Percentiles rank a stretch among this genome's conserved stretches.
phyloP scores from a whole-genome alignment of 2,113 vertebrate species.

The Pituophis catenifer region DNA sequence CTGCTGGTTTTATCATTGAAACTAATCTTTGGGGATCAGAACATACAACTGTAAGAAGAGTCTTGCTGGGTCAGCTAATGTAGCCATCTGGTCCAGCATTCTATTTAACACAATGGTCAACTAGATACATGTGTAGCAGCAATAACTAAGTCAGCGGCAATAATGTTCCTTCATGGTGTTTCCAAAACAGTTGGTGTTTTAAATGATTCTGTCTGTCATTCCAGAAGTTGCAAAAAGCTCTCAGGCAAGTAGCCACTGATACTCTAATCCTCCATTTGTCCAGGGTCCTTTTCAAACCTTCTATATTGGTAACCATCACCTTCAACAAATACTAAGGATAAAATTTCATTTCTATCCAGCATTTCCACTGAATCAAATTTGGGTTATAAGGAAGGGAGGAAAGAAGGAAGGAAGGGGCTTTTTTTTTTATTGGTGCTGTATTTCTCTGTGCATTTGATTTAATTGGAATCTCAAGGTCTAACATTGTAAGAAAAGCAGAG shows the following conservation, averaged over 20 bases:
- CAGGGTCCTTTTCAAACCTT: background rate
- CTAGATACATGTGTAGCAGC: background rate
- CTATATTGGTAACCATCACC: background rate
- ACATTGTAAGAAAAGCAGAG: background rate
- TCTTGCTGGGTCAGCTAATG: background rate
- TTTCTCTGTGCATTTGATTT: background rate
- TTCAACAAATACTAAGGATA: background rate
- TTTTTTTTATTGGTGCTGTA: background rate
- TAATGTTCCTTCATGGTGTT: background rate
- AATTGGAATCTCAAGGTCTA: background rate
- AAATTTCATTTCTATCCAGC: background rate
- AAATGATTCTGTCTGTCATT: background rate
- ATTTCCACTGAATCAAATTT: background rate
- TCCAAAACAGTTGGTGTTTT: background rate
- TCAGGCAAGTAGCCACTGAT: background rate
- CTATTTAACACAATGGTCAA: background rate
- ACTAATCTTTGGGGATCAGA: background rate
- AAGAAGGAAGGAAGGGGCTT: background rate
- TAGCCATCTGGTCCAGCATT: background rate
- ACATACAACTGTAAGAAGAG: background rate
- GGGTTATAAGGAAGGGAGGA: background rate
- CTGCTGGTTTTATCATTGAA: background rate
- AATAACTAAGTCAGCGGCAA: background rate
- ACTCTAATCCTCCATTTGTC: background rate
- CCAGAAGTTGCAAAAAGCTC: background rate